Base-by-base conservation (phyloP, 2,113 vertebrate species). In the Notarius lentiginosus region DNA sequence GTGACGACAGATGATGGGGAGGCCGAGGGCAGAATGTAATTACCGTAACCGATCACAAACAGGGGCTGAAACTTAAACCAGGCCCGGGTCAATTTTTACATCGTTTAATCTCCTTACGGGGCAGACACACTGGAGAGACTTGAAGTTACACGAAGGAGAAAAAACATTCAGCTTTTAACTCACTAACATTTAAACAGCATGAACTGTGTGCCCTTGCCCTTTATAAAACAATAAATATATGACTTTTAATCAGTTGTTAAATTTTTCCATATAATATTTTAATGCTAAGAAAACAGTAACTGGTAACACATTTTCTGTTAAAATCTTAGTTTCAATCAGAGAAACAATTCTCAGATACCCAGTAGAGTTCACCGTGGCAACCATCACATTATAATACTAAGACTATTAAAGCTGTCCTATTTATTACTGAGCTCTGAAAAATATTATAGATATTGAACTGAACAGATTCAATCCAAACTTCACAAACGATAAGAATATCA, bases 41-140 rank as follows among this genome's bases (percentile, higher is more conserved):
- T 90, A 91, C 91, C 89, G 81, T 89, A 93, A 94, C 92, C 91
- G 92, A 94, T 88, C 85, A 68, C 60, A 88, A 91, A 88, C 91
- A 93, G 92, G 73, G 88, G 91, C 65, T n/a, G 22, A 84, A 82
- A 82, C 60, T 55, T 79, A 84, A 65, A 79, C 56, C 58, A 83
- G 61, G 53, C 83, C 66, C 61, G 24, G 56, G 65, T 72, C 70
- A 12, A 68, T 76, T 85, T 85, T 18, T 41, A 34, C 75, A 61
- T 83, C 22, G 87, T 90, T 91, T 91, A 91, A 88, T 91, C 86
- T 85, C 86, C 84, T 87, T 89, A 92, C 84, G 91, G 94, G 91
- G 93, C 53, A 87, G 82, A 90, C 93, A 94, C 90, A 92, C 90
- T 92, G 73, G 79, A 63, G 83, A 63, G 89, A 87, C 10, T 41